These are phyloP conservation scores for Falco novaeseelandiae DNA, from an alignment of 2,797 vertebrate genomes.

Conservation along the genomic window DNA sequence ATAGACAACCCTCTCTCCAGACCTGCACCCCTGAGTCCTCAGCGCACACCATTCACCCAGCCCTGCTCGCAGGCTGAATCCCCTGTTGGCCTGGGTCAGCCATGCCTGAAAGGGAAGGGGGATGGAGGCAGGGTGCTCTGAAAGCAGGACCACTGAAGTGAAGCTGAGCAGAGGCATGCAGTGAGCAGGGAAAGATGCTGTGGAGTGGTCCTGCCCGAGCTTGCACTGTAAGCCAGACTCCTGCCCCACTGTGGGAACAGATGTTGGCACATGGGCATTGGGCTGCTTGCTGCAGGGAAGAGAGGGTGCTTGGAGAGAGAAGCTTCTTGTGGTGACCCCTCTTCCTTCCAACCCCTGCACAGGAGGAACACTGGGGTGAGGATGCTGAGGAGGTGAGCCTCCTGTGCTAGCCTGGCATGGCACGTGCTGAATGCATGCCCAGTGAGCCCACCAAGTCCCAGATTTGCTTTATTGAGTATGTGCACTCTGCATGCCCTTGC, in stretches of 20 bases:
- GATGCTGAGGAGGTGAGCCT: background rate
- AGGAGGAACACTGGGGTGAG: background rate
- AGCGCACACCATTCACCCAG: rapidly evolving
- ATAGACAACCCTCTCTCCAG: background rate
- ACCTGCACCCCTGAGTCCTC: background rate
- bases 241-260: background rate
- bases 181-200: background rate
- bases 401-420: rapidly evolving
- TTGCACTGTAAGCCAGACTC: rapidly evolving
- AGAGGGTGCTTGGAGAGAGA: background rate
- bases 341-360: background rate
- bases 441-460: background rate
- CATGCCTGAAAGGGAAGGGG: background rate
- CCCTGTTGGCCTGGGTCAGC: background rate
- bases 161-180: background rate
- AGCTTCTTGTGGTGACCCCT: background rate
- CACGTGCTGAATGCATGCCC: rapidly evolving
- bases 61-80: background rate
- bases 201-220: background rate
- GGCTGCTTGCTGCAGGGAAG: background rate
- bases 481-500: rapidly evolving
- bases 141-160: rapidly evolving
- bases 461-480: background rate
- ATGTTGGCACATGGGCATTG: background rate
- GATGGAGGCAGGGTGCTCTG: background rate